Evolutionary conservation across 2,888 invertebrate species (phyloP), one percentile per base, ranked within the genome.

Genomic region (Chironomus tentans): DNA sequence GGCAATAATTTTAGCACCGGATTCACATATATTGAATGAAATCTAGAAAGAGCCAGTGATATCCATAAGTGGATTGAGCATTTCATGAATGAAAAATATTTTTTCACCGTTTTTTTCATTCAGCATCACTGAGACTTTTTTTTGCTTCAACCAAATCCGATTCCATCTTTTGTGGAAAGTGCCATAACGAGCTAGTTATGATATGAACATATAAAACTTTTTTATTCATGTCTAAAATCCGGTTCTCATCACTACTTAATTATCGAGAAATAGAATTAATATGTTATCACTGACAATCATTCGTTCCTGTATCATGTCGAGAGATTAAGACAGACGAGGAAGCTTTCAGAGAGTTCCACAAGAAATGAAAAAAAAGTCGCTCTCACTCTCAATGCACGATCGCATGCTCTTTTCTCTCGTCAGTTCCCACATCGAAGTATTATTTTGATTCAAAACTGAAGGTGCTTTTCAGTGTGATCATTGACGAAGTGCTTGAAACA

Each of bases 161-260:
- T 56, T 56, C 6, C 15, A 38, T 38, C 38, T 38, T 38, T 38
- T 38, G 38, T 38, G 38, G 38, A 38, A 38, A 38, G 38, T 38
- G 38, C 38, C n/a, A 15, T 18, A 18, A 56, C n/a, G 18, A 56
- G 15, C 56, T 56, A 7, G 15, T 15, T 56, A 56, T 56, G 56
- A 56, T 56, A 56, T 38, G 56, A 50, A 50, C n/a, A 50, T 48
- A 48, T 48, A n/a, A 48, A n/a, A 48, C 5, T 38, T 38, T 38
- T 38, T 38, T 56, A n/a, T 56, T 56, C 56, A 56, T 56, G 21
- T 62, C 12, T 4, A 50, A 18, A 22, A 24, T 71, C 71, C 24
- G 38, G 71, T 71, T 71, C 15, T 71, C 13, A 56, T 71, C 50
- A 61, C 61, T 61, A 71, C 50, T 71, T 56, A 71, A 56, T 71